Evolutionary conservation across 1,140 invertebrate genomes (phyloP), one percentile per base, ranked within the genome.

Genomic region (Pygmarrhopalites habei): DNA sequence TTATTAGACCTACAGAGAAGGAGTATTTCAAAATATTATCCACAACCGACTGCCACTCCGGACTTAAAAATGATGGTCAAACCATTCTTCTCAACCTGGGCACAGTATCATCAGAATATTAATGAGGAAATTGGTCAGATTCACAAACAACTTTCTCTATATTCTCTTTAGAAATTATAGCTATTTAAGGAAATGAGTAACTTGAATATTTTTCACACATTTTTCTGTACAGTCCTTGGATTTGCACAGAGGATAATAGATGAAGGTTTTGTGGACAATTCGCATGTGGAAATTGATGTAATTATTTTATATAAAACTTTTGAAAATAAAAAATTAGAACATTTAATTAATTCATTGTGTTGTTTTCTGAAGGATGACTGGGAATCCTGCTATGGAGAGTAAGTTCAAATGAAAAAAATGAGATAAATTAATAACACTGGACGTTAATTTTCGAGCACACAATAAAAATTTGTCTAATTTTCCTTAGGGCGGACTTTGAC

Each of bases 41-140:
- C 19, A 2, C 82, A 82, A 70, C 87, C 88, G 0, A 77, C 65
- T 1, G 81, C 76, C 1, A 76, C 81, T 66, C 90, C 90, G 0
- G 85, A 90, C 69, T 77, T 83, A 57, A 77, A 76, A 35, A 87
- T 93, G 82, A 80, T 92, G 7, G 75, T 73, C 14, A 77, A 86
- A 73, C 91, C 91, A 0, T 86, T 95, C 58, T 96, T 92, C 91
- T 92, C 90, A 0, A 95, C 92, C 0, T 95, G 92, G 91, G 78
- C 78, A 2, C 68, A 72, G 32, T 80, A 76, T 67, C 76, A 79
- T 23, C 73, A 70, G 53, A 60, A 74, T 25, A 77, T 82, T 12
- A 76, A 75, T 53, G 75, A 82, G 67, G 52, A 68, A 14, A 72
- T 68, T 25, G n/a, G n/a, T n/a, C n/a, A n/a, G n/a, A n/a, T n/a